Evolutionary conservation across 1,140 invertebrate species (phyloP).

Genomic region (Acromyrmex charruanus): DNA sequence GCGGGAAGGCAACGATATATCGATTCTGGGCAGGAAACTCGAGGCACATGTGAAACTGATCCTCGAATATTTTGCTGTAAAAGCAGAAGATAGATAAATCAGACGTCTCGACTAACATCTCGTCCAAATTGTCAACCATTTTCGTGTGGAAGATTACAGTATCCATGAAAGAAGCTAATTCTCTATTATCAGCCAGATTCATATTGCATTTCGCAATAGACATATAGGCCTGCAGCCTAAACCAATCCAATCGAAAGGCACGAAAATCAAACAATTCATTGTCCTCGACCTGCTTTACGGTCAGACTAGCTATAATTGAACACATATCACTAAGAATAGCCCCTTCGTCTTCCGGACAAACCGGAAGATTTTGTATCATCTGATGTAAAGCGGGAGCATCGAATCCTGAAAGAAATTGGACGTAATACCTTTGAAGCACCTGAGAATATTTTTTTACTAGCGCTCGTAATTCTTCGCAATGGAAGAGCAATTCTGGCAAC

Average conservation of each 20-base stretch:
- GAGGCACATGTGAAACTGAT: slow-evolving; percentile 99
- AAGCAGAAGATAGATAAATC: slow-evolving; percentile 99
- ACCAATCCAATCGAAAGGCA: slow-evolving; percentile 98
- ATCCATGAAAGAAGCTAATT: slow-evolving; percentile 97
- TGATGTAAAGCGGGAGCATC: slow-evolving; percentile 97
- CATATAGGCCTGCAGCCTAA: slow-evolving; percentile 97
- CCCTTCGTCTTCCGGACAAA: slow-evolving; percentile 97
- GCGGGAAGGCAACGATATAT: slow-evolving; percentile 98
- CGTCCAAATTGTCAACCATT: slow-evolving; percentile 99
- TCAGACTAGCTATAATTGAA: slow-evolving; percentile 94
- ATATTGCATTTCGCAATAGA: slow-evolving; percentile 94
- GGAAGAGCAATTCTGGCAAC: slow-evolving; percentile 98
- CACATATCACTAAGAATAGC: slow-evolving; percentile 97
- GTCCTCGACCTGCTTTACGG: slow-evolving; percentile 98
- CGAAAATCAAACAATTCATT: slow-evolving; percentile 98
- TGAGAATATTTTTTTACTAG: slow-evolving; percentile 97
- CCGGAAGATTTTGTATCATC: slow-evolving; percentile 94
- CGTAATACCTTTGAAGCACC: slow-evolving; percentile 99
- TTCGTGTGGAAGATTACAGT: slow-evolving; percentile 98
- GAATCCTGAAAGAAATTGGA: slow-evolving; percentile 98
- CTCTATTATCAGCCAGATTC: slow-evolving; percentile 94
- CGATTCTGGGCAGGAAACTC: slow-evolving; percentile 99
- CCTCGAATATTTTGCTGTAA: slow-evolving; percentile 98
- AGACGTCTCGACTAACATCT: slow-evolving; percentile 98
- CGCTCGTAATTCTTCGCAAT: slow-evolving; percentile 98